These are phyloP conservation scores for Meliscaeva auricollis DNA, from an alignment of 2,888 invertebrate genomes.

Conservation along the genomic window DNA sequence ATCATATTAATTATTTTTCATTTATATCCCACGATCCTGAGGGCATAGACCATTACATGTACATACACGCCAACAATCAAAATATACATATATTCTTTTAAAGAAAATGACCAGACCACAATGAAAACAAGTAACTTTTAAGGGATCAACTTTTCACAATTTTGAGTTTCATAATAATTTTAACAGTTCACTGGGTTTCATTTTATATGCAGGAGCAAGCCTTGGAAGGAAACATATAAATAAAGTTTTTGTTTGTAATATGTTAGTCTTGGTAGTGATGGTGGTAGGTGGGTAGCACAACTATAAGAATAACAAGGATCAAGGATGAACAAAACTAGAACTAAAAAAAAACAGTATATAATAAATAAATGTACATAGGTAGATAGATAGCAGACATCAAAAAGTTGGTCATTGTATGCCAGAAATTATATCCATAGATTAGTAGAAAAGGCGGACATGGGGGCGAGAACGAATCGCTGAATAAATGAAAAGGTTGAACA, in stretches of 20 bases:
- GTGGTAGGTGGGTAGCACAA: background rate
- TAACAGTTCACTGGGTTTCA: constrained; percentile 38
- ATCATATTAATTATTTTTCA: too few relatives aligned
- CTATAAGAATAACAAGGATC: constrained; percentile 41
- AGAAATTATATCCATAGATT: constrained; percentile 42
- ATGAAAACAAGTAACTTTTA: background rate
- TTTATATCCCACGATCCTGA: too few relatives aligned
- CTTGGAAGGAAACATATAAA: background rate
- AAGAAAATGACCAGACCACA: background rate
- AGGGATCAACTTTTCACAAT: constrained; percentile 6
- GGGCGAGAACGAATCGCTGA: constrained; percentile 29
- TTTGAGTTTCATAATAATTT: constrained; percentile 24
- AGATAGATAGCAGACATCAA: constrained; percentile 19
- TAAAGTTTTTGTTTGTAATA: background rate
- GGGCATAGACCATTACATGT: too few relatives aligned
- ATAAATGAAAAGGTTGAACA: constrained; percentile 37
- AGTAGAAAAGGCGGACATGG: constrained; percentile 39
- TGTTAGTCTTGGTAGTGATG: background rate
- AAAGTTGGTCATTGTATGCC: constrained; percentile 46
- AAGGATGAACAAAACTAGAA: constrained; percentile 24
- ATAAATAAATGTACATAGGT: too few relatives aligned
- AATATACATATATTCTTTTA: background rate
- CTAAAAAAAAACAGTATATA: background rate
- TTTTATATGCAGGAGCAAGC: constrained; percentile 5
- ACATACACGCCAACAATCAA: too few relatives aligned